These are phyloP conservation scores for Cyanistes caeruleus DNA, from an alignment of 2,113 vertebrate species.

Conservation along the genomic window DNA sequence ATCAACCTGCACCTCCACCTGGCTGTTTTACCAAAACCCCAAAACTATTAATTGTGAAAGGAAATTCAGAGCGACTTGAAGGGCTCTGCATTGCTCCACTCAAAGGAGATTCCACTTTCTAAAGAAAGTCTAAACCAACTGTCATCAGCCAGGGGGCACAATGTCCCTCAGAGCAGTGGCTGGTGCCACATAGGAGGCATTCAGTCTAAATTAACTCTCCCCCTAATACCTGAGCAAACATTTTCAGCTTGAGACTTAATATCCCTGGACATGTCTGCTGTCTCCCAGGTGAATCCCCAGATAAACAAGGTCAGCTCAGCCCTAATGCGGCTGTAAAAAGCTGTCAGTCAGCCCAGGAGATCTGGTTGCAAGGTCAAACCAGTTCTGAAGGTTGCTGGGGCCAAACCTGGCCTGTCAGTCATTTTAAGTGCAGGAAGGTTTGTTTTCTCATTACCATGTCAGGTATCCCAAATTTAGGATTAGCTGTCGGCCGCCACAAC, in stretches of 20 bases:
- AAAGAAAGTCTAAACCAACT: background rate
- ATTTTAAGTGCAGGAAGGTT: conserved; percentile 67
- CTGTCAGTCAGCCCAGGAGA: conserved; percentile 71
- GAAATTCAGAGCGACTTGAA: background rate
- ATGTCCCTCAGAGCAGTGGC: background rate
- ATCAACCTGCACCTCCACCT: background rate
- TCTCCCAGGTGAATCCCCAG: conserved; percentile 72
- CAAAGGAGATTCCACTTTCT: background rate
- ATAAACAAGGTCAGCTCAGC: conserved; percentile 74
- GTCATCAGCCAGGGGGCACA: background rate
- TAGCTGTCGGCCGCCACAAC: background rate
- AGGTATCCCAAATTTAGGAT: conserved; percentile 65
- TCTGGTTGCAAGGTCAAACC: conserved; percentile 71
- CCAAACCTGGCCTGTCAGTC: conserved; percentile 62
- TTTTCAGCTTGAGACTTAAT: conserved; percentile 64
- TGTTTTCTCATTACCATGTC: conserved; percentile 59
- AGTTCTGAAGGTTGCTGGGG: conserved; percentile 68
- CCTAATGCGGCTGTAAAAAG: conserved; percentile 65
- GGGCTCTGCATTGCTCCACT: background rate
- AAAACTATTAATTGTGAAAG: background rate
- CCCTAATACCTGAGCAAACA: conserved; percentile 71
- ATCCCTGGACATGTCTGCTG: conserved; percentile 67
- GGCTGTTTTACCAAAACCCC: background rate
- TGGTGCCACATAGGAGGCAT: conserved; percentile 59
- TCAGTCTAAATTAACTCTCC: conserved; percentile 60